phyloP scores from a whole-genome alignment of 2,888 invertebrate genomes.

The Drosophila siamana region DNA sequence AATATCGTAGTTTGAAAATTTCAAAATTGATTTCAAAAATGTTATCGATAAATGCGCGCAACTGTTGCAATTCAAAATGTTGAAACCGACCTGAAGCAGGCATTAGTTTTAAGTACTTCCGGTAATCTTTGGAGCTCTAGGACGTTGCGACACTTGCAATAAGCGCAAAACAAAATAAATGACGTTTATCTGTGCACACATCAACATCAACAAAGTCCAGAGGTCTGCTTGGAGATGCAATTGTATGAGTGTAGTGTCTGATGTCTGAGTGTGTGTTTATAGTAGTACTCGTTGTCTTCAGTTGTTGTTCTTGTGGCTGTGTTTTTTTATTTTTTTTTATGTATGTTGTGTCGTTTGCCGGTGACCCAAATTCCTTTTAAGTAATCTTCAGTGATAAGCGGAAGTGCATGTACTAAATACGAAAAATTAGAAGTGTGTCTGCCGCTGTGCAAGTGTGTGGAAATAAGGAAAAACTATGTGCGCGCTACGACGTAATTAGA shows the following conservation, averaged over 20 bases:
- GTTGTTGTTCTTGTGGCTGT: slow-evolving; percentile 12
- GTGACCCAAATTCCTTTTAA: slow-evolving; percentile 72
- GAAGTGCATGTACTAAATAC: slow-evolving; percentile 73
- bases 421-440: slow-evolving; percentile 59
- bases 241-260: slow-evolving; percentile 4
- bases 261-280: slow-evolving; percentile 17
- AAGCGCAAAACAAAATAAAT: neutral
- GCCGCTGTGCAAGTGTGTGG: slow-evolving; percentile 16
- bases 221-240: neutral
- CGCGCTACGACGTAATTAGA: slow-evolving; percentile 70
- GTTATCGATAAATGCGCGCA: neutral
- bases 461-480: slow-evolving; percentile 50
- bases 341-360: slow-evolving; percentile 43
- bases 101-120: slow-evolving; percentile 2
- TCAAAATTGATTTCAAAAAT: neutral
- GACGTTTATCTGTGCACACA: neutral
- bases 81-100: neutral
- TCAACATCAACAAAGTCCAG: neutral
- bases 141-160: neutral
- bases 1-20: neutral
- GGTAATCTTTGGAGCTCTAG: neutral
- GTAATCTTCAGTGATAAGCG: slow-evolving; percentile 75
- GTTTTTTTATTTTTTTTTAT: slow-evolving; percentile 21
- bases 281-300: neutral
- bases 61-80: neutral